These are phyloP conservation scores for fruit fly (Drosophila melanogaster) DNA, from an alignment of 1,140 invertebrate genomes.

Conservation along the genomic window Release_6_plus_ISO1_MT NC_004354.4:11393001-11393500, in stretches of 20 bases:
- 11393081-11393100: constrained; percentile 3
- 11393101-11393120: constrained; percentile 39
- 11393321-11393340: constrained; percentile 8
- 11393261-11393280: constrained; percentile 42
- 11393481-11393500: no score
- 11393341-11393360: background rate
- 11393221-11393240: constrained; percentile 36
- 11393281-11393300: constrained; percentile 35
- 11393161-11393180: constrained; percentile 10
- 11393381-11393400: no score
- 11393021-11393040: constrained; percentile 51
- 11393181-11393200: constrained; percentile 48
- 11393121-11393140: constrained; percentile 17
- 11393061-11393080: background rate
- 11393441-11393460: no score
- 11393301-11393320: constrained; percentile 21
- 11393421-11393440: no score
- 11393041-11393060: constrained; percentile 31
- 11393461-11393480: no score
- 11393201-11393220: constrained; percentile 55
- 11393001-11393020: constrained; percentile 30
- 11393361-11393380: background rate
- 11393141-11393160: background rate
- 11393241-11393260: constrained; percentile 28
- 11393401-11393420: background rate